Base-by-base conservation (phyloP, 1,140 invertebrate genomes). In the Nasonia vitripennis region DNA sequence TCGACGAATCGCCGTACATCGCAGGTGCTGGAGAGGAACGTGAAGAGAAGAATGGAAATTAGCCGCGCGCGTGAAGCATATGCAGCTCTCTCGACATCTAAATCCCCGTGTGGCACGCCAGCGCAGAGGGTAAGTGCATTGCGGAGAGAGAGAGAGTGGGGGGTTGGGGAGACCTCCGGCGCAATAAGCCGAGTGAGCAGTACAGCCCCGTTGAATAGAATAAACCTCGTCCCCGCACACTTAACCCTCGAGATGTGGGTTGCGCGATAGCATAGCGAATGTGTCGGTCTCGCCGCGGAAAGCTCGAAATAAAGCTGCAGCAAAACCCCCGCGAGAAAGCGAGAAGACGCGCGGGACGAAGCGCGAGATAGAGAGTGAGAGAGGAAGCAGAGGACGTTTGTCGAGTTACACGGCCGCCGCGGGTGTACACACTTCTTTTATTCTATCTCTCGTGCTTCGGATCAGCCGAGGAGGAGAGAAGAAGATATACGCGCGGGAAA, bases 221-320 rank as follows among this genome's bases (percentile, higher is more conserved):
- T 62, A 62, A 62, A 62, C 55, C 55, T 62, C 55, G 55, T 62
- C 55, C 55, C 55, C 55, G 55, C 55, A 62, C 20, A 62, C 20
- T 62, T n/a, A 62, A 62, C 17, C 55, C 17, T 62, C 55, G 31
- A 71, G 68, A 71, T 71, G 68, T 71, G 27, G 68, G 68, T 71
- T 71, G 68, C 68, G 20, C 31, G 68, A 71, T 71, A 71, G 68
- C 55, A 62, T 62, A 62, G 55, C 55, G 20, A n/a, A 62, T 62
- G 55, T 62, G 55, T 31, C 67, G 67, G 23, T 27, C 55, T 62
- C 68, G 68, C 10, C 27, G 68, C 3, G 68, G 10, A 34, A 71
- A 34, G 23, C 68, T 71, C 68, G 68, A 71, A 71, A 71, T 71
- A 71, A 71, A 71, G 68, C 27, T 34, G 23, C 68, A 34, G 67